Conservation (phyloP, 2,797 vertebrate species). For the Hylomyscus alleni region DNA sequence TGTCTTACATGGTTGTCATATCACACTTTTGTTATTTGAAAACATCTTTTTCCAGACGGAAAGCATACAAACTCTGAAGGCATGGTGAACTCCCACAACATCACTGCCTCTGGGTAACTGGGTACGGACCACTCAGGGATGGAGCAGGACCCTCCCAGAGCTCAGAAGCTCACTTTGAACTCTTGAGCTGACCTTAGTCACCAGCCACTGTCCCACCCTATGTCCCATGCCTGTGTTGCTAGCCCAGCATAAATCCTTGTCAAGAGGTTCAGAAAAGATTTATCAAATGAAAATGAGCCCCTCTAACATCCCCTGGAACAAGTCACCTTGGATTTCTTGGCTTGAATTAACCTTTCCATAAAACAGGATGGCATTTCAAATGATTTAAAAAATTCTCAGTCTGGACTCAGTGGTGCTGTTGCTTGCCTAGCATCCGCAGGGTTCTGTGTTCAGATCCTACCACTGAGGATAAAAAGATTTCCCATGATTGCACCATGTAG, state of each 20-base stretch:
- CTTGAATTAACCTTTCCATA: conserved; percentile 47
- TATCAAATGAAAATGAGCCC: neutral
- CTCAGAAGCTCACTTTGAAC: neutral
- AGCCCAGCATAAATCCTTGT: neutral
- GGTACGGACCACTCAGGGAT: neutral
- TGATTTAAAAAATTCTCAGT: conserved; percentile 6
- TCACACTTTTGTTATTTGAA: conserved; percentile 10
- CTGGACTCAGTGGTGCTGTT: neutral
- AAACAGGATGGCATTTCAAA: conserved; percentile 45
- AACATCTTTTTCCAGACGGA: neutral
- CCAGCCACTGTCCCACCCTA: neutral
- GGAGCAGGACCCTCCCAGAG: neutral
- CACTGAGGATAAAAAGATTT: neutral
- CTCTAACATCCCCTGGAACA: conserved; percentile 31
- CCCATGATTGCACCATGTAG: neutral
- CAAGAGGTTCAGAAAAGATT: neutral
- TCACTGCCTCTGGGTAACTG: neutral
- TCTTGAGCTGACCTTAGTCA: neutral
- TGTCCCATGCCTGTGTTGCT: neutral
- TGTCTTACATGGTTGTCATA: neutral
- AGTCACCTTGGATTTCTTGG: conserved; percentile 38
- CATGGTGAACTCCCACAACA: neutral
- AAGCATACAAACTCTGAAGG: neutral
- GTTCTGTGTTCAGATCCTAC: neutral
- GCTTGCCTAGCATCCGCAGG: neutral